These are phyloP conservation scores for Rana temporaria DNA, from an alignment of 2,113 vertebrate genomes.

Conservation along the genomic window DNA sequence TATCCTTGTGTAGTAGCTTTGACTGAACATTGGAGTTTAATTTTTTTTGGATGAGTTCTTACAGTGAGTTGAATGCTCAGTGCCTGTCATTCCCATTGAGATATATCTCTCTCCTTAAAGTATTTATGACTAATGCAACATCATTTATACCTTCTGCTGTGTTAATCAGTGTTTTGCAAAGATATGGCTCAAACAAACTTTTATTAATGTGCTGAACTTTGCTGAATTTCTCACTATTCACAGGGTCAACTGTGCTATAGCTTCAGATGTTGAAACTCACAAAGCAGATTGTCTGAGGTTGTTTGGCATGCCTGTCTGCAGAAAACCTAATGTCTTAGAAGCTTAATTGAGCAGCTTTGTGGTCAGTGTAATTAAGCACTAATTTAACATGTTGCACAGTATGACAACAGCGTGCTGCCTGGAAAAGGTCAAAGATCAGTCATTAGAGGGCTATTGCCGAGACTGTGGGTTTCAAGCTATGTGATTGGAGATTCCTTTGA, in stretches of 20 bases:
- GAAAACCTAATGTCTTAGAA: conserved; percentile 59
- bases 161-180: neutral
- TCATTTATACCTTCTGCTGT: too few species aligned
- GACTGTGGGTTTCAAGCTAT: conserved; percentile 62
- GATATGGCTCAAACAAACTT: neutral
- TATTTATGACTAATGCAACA: too few species aligned
- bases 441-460: conserved; percentile 59
- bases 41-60: too few species aligned
- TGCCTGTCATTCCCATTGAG: too few species aligned
- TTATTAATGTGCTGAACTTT: conserved; percentile 40
- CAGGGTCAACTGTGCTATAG: conserved; percentile 58
- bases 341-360: conserved; percentile 69
- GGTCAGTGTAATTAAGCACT: conserved; percentile 70
- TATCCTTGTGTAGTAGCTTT: too few species aligned
- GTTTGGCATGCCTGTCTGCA: conserved; percentile 68
- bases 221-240: conserved; percentile 53
- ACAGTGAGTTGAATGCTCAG: too few species aligned
- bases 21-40: too few species aligned
- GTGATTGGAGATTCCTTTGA: conserved; percentile 61
- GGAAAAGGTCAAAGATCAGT: conserved; percentile 74
- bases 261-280: conserved; percentile 63
- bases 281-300: conserved; percentile 71
- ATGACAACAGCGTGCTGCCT: conserved; percentile 67
- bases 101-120: too few species aligned
- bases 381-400: conserved; percentile 69